phyloP scores from a whole-genome alignment of 2,797 vertebrate genomes.

The Esox masquinongy region DNA sequence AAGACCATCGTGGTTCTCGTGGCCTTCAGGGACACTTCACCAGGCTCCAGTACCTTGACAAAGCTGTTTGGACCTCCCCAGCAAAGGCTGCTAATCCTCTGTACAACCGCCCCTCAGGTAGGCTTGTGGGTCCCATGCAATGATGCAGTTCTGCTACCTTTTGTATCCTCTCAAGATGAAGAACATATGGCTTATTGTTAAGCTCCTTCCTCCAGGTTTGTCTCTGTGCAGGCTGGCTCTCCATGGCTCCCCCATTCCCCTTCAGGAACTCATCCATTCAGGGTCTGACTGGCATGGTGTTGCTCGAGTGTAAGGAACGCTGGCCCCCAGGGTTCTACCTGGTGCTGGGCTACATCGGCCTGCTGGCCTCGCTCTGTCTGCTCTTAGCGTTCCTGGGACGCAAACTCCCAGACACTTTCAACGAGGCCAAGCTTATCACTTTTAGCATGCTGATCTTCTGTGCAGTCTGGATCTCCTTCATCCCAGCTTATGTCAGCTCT shows the following conservation, averaged over 20 bases:
- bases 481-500: slow-evolving; percentile 73
- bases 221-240: slow-evolving; percentile 69
- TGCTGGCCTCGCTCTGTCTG: slow-evolving; percentile 73
- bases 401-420: slow-evolving; percentile 76
- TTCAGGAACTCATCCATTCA: slow-evolving; percentile 71
- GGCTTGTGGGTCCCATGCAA: neutral
- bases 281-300: slow-evolving; percentile 62
- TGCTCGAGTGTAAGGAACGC: slow-evolving; percentile 75
- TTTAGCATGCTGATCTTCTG: slow-evolving; percentile 81
- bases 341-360: slow-evolving; percentile 75
- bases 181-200: neutral
- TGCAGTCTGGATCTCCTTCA: slow-evolving; percentile 78
- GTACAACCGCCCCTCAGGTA: slow-evolving; percentile 70
- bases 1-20: slow-evolving; percentile 77
- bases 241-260: slow-evolving; percentile 64
- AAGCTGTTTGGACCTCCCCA: slow-evolving; percentile 68
- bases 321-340: slow-evolving; percentile 75
- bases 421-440: slow-evolving; percentile 76
- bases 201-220: slow-evolving; percentile 51
- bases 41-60: slow-evolving; percentile 44
- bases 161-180: neutral
- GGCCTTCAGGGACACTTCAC: slow-evolving; percentile 63
- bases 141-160: neutral
- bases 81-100: slow-evolving; percentile 67
- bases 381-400: slow-evolving; percentile 72